These are phyloP conservation scores for Podilymbus podiceps DNA, from an alignment of 2,113 vertebrate genomes.

Conservation along the genomic window DNA sequence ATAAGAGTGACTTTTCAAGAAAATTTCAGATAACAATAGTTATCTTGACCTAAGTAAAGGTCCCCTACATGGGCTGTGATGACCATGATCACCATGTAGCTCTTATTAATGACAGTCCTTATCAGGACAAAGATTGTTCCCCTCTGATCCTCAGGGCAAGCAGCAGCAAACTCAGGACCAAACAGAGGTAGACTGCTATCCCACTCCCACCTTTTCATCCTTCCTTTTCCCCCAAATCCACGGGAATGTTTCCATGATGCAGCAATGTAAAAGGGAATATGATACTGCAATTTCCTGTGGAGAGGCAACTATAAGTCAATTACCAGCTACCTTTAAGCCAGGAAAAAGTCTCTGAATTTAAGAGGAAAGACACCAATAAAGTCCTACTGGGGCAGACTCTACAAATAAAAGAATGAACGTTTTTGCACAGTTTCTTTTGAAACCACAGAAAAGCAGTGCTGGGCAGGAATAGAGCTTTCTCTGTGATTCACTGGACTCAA, in stretches of 20 bases:
- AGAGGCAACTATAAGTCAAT: conserved; percentile 46
- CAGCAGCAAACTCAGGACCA: not conserved
- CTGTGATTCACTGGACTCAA: not conserved
- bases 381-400: not conserved
- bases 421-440: conserved; percentile 41
- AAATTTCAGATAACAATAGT: not conserved
- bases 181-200: not conserved
- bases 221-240: not conserved
- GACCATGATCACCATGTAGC: not conserved
- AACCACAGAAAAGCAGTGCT: not conserved
- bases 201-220: not conserved
- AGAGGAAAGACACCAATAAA: conserved; percentile 36
- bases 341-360: conserved; percentile 34
- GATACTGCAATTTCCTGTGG: conserved; percentile 24
- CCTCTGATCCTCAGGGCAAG: not conserved
- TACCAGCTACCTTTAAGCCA: conserved; percentile 41
- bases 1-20: not conserved
- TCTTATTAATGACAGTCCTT: not conserved
- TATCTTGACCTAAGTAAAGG: not conserved
- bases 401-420: not conserved
- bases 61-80: not conserved
- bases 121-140: not conserved
- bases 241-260: not conserved
- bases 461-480: not conserved
- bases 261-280: conserved; percentile 8